Evolutionary conservation across 2,888 invertebrate genomes (phyloP).

Genomic region (Arrhopalites spinosus): DNA sequence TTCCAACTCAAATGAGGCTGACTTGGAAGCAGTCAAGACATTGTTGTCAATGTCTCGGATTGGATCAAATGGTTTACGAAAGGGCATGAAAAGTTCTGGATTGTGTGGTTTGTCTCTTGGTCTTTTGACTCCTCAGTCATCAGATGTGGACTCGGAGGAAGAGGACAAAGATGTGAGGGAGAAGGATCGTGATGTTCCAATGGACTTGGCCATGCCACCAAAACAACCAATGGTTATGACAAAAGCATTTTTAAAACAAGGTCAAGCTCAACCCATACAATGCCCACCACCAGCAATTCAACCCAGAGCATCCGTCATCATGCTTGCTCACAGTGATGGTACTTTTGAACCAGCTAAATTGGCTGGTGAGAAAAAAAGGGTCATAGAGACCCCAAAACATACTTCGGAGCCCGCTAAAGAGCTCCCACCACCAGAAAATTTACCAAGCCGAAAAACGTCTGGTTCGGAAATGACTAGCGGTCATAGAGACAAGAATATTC

Average conservation of each 20-base stretch:
- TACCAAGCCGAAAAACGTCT: conserved; percentile 55
- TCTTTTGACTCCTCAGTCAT: conserved; percentile 79
- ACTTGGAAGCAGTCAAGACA: conserved; percentile 60
- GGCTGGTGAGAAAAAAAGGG: conserved; percentile 11
- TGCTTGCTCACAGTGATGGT: conserved; percentile 82
- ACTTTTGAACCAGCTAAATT: conserved; percentile 63
- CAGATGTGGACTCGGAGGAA: conserved; percentile 39
- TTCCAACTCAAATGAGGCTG: conserved; percentile 47
- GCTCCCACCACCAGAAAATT: conserved; percentile 49
- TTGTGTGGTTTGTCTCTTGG: conserved; percentile 59
- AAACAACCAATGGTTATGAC: conserved; percentile 14
- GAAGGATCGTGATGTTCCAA: conserved; percentile 32
- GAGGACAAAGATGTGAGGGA: conserved; percentile 28
- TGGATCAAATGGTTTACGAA: conserved; percentile 23
- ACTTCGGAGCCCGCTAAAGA: conserved; percentile 48
- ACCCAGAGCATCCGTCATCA: conserved; percentile 74
- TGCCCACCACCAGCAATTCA: neutral
- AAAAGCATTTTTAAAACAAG: conserved; percentile 4
- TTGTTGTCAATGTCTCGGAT: conserved; percentile 58
- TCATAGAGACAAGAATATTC: conserved; percentile 57
- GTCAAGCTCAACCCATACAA: neutral
- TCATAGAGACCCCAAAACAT: neutral
- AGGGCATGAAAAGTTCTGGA: conserved; percentile 28
- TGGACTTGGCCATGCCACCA: conserved; percentile 20
- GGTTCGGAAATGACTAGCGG: conserved; percentile 56